A percentile compares a stretch with the other conserved stretches of the same genome.
phyloP scores from a whole-genome alignment of 2,113 vertebrate species.

The Gobius niger region DNA sequence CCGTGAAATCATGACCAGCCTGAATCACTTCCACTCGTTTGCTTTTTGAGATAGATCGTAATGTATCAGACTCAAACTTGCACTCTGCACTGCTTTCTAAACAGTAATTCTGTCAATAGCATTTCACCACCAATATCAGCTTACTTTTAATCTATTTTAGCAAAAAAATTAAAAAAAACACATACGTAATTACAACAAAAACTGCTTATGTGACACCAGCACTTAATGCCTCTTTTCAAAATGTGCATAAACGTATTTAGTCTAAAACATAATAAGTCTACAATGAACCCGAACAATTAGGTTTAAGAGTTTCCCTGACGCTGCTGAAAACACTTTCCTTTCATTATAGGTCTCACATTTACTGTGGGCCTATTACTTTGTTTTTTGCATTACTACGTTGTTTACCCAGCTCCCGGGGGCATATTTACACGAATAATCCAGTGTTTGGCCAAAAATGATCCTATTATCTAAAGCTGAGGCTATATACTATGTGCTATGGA shows the following conservation, averaged over 20 bases:
- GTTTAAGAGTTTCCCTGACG: neutral
- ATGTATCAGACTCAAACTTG: neutral
- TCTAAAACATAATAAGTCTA: constrained; percentile 11
- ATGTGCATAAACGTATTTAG: constrained; percentile 24
- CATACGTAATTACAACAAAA: no score
- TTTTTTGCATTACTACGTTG: constrained; percentile 6
- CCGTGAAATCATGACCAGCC: constrained; percentile 3
- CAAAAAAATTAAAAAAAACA: no score
- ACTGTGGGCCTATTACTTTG: neutral
- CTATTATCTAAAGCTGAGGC: neutral
- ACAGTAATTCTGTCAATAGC: neutral
- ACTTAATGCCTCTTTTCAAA: constrained; percentile 46
- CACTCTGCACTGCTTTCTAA: constrained; percentile 1
- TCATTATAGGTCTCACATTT: neutral
- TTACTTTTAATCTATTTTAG: no score
- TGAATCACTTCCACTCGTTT: neutral
- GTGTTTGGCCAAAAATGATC: constrained; percentile 1
- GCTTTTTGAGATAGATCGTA: constrained; percentile 49
- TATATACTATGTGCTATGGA: no score
- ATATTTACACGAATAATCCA: constrained; percentile 5
- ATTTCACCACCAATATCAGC: neutral
- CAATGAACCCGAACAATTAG: constrained; percentile 26
- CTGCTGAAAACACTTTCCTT: neutral
- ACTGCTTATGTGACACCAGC: no score
- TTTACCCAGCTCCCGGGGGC: neutral